A percentile compares a stretch with the other conserved stretches of the same genome.
Conservation (phyloP, 2,113 vertebrate species). For the Coreoperca whiteheadi region DNA sequence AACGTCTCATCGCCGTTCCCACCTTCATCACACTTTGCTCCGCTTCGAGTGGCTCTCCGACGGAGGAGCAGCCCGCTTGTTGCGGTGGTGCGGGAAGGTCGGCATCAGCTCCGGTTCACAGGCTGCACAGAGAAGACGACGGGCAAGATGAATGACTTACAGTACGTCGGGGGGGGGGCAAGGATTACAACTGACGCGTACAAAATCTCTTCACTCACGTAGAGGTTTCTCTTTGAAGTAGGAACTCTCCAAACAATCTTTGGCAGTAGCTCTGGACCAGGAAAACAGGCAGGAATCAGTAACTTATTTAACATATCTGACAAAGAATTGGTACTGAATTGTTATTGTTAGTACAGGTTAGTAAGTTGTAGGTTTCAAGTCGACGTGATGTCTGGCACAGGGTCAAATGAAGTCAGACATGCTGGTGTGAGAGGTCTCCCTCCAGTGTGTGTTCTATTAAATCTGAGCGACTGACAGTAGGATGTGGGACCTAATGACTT, state of each 20-base stretch:
- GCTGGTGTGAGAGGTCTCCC: too few relatives aligned
- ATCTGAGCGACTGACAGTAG: not conserved
- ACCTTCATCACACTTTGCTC: constrained; percentile 84
- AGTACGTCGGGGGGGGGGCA: not conserved
- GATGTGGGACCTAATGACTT: too few relatives aligned
- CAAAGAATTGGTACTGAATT: not conserved
- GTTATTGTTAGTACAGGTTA: not conserved
- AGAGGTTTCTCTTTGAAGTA: constrained; percentile 99
- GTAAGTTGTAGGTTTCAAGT: not conserved
- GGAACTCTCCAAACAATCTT: constrained; percentile 94
- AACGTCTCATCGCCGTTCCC: not conserved
- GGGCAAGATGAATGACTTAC: not conserved
- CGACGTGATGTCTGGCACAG: not conserved
- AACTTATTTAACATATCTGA: not conserved
- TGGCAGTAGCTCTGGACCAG: constrained; percentile 87
- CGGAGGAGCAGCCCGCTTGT: constrained; percentile 83
- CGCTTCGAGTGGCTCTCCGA: constrained; percentile 86
- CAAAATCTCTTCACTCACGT: constrained; percentile 85
- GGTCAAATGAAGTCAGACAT: not conserved
- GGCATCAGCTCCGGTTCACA: constrained; percentile 98
- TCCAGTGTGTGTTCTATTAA: not conserved
- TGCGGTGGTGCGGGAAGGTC: constrained; percentile 97
- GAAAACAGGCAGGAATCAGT: constrained; percentile 1
- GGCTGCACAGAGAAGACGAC: constrained; percentile 74
- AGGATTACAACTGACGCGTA: too few relatives aligned